Conservation (phyloP, 2,797 vertebrate species). For the Acipenser ruthenus region DNA sequence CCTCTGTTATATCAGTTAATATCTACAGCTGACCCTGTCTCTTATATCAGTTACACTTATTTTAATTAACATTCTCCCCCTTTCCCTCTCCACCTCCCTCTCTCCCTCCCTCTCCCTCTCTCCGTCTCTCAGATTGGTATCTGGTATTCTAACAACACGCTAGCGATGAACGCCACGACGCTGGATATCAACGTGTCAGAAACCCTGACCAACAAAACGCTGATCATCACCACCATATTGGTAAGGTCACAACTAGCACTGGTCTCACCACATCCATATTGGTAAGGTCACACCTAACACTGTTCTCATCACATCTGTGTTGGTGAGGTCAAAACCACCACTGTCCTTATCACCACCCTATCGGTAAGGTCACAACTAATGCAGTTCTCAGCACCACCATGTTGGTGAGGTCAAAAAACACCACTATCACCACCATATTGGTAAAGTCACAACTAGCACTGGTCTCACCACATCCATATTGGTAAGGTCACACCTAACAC, state of each 20-base stretch:
- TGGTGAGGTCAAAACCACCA: too few species aligned
- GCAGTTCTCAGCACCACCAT: too few species aligned
- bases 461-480: constrained; percentile 42
- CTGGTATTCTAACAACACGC: constrained; percentile 84
- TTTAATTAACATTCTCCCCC: not conserved
- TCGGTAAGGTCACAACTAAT: too few species aligned
- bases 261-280: too few species aligned
- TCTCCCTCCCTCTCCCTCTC: not conserved
- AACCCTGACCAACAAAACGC: constrained; percentile 78
- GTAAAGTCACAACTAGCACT: too few species aligned
- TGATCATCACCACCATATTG: constrained; percentile 39
- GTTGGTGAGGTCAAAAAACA: too few species aligned
- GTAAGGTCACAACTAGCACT: too few species aligned
- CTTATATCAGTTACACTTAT: not conserved
- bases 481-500: constrained; percentile 51
- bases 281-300: too few species aligned
- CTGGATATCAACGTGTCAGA: constrained; percentile 77
- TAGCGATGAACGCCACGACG: constrained; percentile 80
- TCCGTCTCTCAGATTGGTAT: constrained; percentile 64
- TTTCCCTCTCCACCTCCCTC: constrained; percentile 3
- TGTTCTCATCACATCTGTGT: too few species aligned
- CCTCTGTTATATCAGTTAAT: not conserved
- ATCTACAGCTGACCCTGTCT: too few species aligned
- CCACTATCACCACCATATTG: too few species aligned
- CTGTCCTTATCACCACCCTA: not conserved